Conservation (phyloP, 1,140 invertebrate species). For the Drosophila punjabiensis region DNA sequence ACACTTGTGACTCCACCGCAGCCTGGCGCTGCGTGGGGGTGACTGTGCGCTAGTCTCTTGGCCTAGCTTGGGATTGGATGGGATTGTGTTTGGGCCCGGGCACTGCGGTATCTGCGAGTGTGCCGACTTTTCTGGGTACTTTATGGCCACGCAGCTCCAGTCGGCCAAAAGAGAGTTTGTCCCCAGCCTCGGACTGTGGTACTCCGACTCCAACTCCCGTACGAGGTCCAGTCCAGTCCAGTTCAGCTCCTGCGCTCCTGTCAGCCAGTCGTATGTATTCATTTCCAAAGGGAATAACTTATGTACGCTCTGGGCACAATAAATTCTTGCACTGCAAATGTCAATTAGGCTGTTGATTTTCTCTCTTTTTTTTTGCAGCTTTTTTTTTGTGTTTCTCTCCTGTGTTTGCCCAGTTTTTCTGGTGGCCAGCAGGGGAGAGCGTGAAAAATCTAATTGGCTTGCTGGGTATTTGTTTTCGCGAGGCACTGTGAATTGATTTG, state of each 20-base stretch:
- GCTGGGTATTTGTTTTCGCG: constrained; percentile 64
- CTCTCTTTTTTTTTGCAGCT: constrained; percentile 29
- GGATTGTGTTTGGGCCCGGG: constrained; percentile 20
- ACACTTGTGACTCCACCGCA: constrained; percentile 64
- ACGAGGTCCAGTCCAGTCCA: constrained; percentile 21
- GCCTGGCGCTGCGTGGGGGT: constrained; percentile 74
- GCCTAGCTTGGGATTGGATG: constrained; percentile 17
- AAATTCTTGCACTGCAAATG: constrained; percentile 85
- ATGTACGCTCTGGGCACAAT: constrained; percentile 85
- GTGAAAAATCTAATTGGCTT: constrained; percentile 83
- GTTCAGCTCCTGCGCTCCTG: constrained; percentile 63
- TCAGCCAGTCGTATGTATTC: constrained; percentile 76
- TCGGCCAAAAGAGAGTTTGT: constrained; percentile 48
- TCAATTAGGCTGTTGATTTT: constrained; percentile 78
- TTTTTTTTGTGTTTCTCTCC: constrained; percentile 8
- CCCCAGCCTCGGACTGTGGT: constrained; percentile 5
- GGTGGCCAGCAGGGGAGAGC: constrained; percentile 38
- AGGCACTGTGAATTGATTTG: constrained; percentile 69
- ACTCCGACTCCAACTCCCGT: constrained; percentile 12
- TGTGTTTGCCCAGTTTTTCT: constrained; percentile 16
- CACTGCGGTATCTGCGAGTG: constrained; percentile 28
- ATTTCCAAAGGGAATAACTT: constrained; percentile 85
- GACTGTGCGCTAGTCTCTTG: constrained; percentile 36
- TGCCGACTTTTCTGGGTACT: constrained; percentile 59
- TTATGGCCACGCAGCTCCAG: constrained; percentile 76